Evolutionary conservation across 2,888 invertebrate genomes (phyloP), one percentile per base, ranked within the genome.

Genomic region (Anthoptus insignis): DNA sequence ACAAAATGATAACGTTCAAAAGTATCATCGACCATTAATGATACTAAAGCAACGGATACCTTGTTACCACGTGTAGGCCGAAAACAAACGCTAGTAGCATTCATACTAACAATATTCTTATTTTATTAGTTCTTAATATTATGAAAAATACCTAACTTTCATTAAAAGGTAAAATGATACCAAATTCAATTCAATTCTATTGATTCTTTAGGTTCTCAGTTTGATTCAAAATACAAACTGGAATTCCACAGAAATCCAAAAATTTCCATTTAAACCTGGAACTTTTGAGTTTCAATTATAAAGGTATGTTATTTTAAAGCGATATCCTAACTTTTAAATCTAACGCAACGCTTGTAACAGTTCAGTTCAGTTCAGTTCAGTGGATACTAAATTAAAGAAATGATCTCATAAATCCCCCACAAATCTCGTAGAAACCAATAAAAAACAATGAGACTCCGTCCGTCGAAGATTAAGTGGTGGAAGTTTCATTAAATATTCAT

Each of bases 401-500:
- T 19, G 19, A 42, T 42, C 19, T 21, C 19, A 42, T 42, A 42
- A 42, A 42, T 42, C 42, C 42, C 3, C 19, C 42, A 19, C 42
- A 7, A 19, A 42, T 2, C 16, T 19, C 42, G 42, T 34, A 52
- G 19, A 54, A 54, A 9, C 53, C 37, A 54, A 34, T 21, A 53
- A 53, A 37, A 37, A 54, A 21, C 22, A 54, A 54, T 54, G 11
- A 54, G 13, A 22, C 9, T 22, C 37, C 53, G 22, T n/a, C 37
- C 14, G 4, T 37, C 34, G 32, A 22, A 37, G 53, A 54, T 37
- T 54, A 54, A 37, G n/a, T 37, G 34, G 8, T 53, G 19, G 22
- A 54, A 37, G 34, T 54, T 54, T 54, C 53, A 22, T 14, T 22
- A 54, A 19, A 37, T 54, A 34, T 54, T 54, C 53, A 37, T 54